phyloP scores from a whole-genome alignment of 2,888 invertebrate species.

The Deilephila elpenor region DNA sequence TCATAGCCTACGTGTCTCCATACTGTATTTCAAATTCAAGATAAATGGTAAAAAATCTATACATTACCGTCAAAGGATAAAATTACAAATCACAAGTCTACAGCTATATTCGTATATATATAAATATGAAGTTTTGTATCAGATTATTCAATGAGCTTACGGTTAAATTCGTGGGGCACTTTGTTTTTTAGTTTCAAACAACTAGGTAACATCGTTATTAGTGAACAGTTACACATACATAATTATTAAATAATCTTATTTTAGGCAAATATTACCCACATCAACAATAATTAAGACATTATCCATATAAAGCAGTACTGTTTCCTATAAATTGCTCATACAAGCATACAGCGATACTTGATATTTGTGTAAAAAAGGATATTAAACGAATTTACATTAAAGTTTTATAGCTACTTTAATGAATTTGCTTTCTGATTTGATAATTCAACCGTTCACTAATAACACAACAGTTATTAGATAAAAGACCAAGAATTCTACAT shows the following conservation, averaged over 20 bases:
- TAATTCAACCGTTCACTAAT: constrained; percentile 30
- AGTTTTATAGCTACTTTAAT: too few relatives aligned
- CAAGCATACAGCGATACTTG: too few relatives aligned
- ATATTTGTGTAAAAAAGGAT: too few relatives aligned
- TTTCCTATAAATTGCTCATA: too few relatives aligned
- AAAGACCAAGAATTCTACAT: constrained; percentile 29
- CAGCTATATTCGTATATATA: constrained; percentile 51
- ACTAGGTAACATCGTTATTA: constrained; percentile 48
- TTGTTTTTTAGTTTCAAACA: constrained; percentile 58
- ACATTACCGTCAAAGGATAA: constrained; percentile 60
- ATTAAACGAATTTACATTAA: too few relatives aligned
- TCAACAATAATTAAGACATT: too few relatives aligned
- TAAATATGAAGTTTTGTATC: constrained; percentile 32
- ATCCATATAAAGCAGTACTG: too few relatives aligned
- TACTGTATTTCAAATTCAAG: constrained; percentile 42
- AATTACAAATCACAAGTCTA: constrained; percentile 72
- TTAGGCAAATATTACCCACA: too few relatives aligned
- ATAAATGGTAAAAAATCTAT: constrained; percentile 65
- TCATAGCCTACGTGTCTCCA: constrained; percentile 29
- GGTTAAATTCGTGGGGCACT: constrained; percentile 81
- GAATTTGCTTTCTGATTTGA: constrained; percentile 11
- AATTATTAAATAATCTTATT: too few relatives aligned
- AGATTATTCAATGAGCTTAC: constrained; percentile 68
- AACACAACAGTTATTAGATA: constrained; percentile 28
- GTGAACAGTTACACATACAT: constrained; percentile 42